These are phyloP conservation scores for Nasonia oneida DNA, from an alignment of 2,888 invertebrate species.

Conservation along the genomic window DNA sequence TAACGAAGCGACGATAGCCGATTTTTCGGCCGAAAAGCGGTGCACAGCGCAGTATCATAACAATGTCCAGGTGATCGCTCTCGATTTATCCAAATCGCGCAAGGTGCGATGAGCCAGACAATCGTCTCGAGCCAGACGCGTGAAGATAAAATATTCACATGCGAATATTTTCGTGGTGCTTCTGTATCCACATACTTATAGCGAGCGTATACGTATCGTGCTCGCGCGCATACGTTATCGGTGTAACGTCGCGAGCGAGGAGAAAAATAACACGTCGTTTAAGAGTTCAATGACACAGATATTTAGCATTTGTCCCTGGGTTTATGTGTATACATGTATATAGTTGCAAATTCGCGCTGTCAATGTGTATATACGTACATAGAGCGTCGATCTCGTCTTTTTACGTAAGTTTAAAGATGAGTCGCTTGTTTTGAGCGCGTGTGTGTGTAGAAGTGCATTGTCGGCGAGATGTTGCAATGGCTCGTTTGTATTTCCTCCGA, in stretches of 20 bases:
- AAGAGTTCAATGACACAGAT: slow-evolving; percentile 41
- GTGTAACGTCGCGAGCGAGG: neutral
- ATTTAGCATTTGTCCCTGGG: neutral
- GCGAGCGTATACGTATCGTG: neutral
- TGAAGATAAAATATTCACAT: neutral
- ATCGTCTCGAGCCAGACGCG: neutral
- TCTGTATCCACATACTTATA: neutral
- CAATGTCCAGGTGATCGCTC: neutral
- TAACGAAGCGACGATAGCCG: no score
- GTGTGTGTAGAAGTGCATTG: neutral
- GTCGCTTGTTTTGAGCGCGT: neutral
- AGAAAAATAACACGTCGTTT: slow-evolving; percentile 7
- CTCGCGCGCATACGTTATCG: neutral
- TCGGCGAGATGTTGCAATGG: neutral
- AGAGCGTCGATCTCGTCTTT: neutral
- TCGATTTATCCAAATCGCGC: neutral
- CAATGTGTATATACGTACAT: neutral
- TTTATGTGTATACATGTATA: neutral
- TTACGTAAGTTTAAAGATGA: slow-evolving; percentile 16
- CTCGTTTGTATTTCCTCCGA: neutral
- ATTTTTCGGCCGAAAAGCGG: neutral
- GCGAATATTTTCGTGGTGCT: slow-evolving; percentile 24
- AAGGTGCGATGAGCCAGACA: neutral
- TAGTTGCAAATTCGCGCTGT: neutral
- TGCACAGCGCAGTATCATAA: neutral